Evolutionary conservation across 2,113 vertebrate genomes (phyloP).

Genomic region (Heterotilapia buettikoferi): DNA sequence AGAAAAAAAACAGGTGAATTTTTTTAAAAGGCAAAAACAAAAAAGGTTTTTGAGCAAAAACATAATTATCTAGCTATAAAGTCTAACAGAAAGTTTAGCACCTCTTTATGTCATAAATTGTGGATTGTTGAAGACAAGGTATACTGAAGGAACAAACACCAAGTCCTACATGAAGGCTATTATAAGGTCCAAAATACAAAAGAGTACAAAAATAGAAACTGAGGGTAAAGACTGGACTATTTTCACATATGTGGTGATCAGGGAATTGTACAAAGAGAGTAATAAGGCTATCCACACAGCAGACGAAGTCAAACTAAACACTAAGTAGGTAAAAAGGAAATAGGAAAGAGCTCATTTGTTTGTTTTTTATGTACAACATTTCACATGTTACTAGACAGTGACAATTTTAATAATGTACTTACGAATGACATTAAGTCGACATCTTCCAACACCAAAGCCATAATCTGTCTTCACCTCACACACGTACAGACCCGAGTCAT

Average conservation of each 20-base stretch:
- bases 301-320: not conserved
- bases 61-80: not conserved
- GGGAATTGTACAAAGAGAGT: not conserved
- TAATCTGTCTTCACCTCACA: not conserved
- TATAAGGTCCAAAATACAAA: not conserved
- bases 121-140: not conserved
- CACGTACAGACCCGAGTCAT: fast-evolving
- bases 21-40: not conserved
- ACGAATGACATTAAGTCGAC: not conserved
- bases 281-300: not conserved
- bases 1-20: not conserved
- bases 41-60: fast-evolving
- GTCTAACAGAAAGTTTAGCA: not conserved
- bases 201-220: not conserved
- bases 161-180: not conserved
- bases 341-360: not conserved
- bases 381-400: not conserved
- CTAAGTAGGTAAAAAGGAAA: not conserved
- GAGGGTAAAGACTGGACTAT: not conserved
- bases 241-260: not conserved
- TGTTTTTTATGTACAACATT: not conserved
- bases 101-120: not conserved
- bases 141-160: not conserved
- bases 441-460: not conserved
- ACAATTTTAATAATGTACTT: not conserved